Conservation (phyloP, 2,888 invertebrate species). For the Neoaliturus tenellus region DNA sequence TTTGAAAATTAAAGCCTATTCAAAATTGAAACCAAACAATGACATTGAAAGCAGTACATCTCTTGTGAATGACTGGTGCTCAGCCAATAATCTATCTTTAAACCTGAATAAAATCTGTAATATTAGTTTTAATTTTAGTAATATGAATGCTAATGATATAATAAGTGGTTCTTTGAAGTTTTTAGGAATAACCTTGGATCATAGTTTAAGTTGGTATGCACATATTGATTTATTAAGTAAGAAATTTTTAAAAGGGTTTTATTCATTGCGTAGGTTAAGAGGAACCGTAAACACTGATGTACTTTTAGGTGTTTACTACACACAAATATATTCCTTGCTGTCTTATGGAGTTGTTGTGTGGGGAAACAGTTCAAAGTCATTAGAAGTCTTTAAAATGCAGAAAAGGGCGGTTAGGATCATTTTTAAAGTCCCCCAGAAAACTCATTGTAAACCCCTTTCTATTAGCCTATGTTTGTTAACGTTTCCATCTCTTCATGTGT, state of each 20-base stretch:
- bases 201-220: background rate
- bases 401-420: background rate
- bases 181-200: background rate
- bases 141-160: background rate
- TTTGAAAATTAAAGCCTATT: background rate
- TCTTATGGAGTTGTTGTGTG: background rate
- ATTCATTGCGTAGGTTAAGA: background rate
- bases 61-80: constrained; percentile 16
- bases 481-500: background rate
- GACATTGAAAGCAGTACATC: background rate
- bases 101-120: constrained; percentile 8
- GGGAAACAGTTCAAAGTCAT: background rate
- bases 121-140: constrained; percentile 9
- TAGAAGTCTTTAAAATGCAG: background rate
- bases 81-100: background rate
- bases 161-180: background rate
- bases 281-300: background rate
- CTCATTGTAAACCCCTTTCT: background rate
- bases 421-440: background rate
- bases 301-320: background rate
- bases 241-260: background rate
- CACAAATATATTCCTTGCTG: background rate
- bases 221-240: background rate
- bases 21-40: background rate
- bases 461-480: background rate